phyloP scores from a whole-genome alignment of 2,888 invertebrate genomes.

The Apamea monoglypha region DNA sequence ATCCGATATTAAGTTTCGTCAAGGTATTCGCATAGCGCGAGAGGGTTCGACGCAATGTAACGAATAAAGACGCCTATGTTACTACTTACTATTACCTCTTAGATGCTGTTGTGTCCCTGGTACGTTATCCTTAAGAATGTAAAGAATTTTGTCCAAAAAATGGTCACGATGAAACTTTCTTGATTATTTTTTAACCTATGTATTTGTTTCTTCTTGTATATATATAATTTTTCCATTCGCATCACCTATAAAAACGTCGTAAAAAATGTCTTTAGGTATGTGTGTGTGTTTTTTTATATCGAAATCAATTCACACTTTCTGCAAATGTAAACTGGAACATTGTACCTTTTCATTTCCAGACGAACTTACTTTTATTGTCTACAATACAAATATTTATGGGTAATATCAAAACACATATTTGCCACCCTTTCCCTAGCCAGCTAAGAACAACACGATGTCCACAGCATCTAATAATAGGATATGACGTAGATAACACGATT shows the following conservation, averaged over 20 bases:
- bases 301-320: background rate
- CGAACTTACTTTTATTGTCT: background rate
- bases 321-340: background rate
- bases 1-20: slow-evolving; percentile 66
- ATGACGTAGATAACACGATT: slow-evolving; percentile 61
- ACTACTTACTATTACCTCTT: slow-evolving; percentile 42
- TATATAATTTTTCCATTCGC: background rate
- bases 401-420: background rate
- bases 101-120: slow-evolving; percentile 13
- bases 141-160: background rate
- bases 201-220: background rate
- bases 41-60: slow-evolving; percentile 53
- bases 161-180: background rate
- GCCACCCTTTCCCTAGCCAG: slow-evolving; percentile 22
- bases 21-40: slow-evolving; percentile 64
- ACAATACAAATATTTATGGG: background rate
- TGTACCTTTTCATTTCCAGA: background rate
- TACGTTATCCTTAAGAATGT: background rate
- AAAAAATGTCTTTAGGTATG: background rate
- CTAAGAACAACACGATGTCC: slow-evolving; percentile 27
- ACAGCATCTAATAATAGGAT: slow-evolving; percentile 44
- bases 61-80: slow-evolving; percentile 57
- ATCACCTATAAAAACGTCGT: background rate
- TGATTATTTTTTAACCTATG: background rate
- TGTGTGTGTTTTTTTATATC: background rate